Conservation (phyloP, 2,113 vertebrate genomes). For the Corydoras maculifer region DNA sequence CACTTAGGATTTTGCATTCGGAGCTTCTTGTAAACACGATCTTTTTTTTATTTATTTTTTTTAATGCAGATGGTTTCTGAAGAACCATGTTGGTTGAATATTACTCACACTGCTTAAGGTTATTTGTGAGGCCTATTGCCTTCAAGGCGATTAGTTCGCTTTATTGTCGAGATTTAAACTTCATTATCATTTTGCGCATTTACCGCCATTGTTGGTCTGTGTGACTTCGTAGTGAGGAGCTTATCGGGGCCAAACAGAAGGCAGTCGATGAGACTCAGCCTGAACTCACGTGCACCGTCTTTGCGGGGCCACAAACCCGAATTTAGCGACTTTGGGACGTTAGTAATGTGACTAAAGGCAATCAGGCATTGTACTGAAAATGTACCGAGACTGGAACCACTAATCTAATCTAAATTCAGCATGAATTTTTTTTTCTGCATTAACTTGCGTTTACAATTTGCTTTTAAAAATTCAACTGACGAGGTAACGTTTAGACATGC, state of each 20-base stretch:
- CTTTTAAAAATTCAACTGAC: no score
- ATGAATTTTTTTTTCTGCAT: no score
- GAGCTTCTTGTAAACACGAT: no score
- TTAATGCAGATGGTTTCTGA: no score
- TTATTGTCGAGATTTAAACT: constrained; percentile 57
- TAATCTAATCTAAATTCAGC: no score
- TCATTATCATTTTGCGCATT: constrained; percentile 60
- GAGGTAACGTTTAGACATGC: no score
- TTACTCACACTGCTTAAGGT: neutral
- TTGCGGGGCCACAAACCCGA: neutral
- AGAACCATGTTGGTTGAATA: neutral
- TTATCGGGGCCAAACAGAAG: constrained; percentile 64
- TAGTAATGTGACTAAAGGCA: neutral
- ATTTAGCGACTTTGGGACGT: neutral
- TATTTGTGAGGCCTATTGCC: constrained; percentile 27
- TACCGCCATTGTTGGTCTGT: constrained; percentile 49
- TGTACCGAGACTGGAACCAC: no score
- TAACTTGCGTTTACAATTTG: no score
- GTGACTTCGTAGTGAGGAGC: constrained; percentile 43
- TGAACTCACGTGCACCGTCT: constrained; percentile 17
- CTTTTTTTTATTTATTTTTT: no score
- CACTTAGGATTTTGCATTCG: no score
- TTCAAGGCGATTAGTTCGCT: constrained; percentile 55
- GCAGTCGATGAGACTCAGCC: constrained; percentile 42
- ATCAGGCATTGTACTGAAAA: no score